Evolutionary conservation across 2,888 invertebrate genomes (phyloP), one percentile per base, ranked within the genome.

Genomic region (Adelognathus sp.): DNA sequence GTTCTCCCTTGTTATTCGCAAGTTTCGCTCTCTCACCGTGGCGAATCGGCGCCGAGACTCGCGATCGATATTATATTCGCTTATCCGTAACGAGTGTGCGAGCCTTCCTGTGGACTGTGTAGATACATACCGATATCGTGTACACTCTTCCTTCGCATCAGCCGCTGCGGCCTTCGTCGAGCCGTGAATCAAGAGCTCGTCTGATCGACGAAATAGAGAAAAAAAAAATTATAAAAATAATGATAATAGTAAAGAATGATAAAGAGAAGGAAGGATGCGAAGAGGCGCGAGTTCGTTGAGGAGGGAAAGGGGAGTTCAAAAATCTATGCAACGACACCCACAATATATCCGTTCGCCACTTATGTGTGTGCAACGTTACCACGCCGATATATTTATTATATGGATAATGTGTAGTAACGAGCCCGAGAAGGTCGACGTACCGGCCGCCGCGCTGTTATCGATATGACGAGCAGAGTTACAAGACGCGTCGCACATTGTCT

Each of bases 51-150:
- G 64, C 70, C 63, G 73, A 78, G 81, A 76, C 76, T 74, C 64
- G 36, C 81, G 76, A 82, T 82, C 82, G 80, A 82, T 82, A 76
- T 81, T 78, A 82, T 75, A 82, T 81, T 82, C 81, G 81, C 82
- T 82, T 81, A 81, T 82, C 82, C 82, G 76, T 81, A 81, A 82
- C 82, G 73, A 77, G 77, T 61, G 67, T 67, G 50, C 39, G 33
- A 69, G 54, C 16, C 67, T 54, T 61, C 54, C 41, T 58, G 5
- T 33, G 16, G 50, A 63, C 44, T 46, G 52, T 41, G 41, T 41
- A n/a, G 6, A 21, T 50, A 44, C 16, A 50, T 24, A 41, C n/a
- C 50, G 50, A 41, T 56, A 52, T 66, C 71, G 58, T 74, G 74
- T 79, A 56, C 70, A 71, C 58, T 69, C 58, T n/a, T 11, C 50